phyloP scores from a whole-genome alignment of 2,888 invertebrate genomes.

The Trichogramma evanescens region DNA sequence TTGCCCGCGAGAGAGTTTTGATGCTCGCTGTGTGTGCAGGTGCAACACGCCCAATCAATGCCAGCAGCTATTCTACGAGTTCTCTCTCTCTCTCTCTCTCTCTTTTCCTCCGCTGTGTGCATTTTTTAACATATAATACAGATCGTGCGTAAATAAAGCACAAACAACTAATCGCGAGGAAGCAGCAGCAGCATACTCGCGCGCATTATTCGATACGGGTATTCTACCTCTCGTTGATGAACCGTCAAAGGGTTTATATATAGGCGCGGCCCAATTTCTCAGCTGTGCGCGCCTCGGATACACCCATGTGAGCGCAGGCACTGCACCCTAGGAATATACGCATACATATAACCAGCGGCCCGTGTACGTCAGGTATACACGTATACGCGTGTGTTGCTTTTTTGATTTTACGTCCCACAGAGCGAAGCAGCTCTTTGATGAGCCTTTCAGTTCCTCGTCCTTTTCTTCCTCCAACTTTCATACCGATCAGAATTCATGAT shows the following conservation, averaged over 20 bases:
- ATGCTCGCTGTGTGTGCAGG: constrained; percentile 27
- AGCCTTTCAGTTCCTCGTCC: constrained; percentile 4
- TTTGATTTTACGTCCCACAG: constrained; percentile 16
- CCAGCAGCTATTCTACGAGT: neutral
- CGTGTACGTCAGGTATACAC: neutral
- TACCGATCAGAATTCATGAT: neutral
- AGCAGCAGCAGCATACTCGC: neutral
- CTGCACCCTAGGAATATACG: neutral
- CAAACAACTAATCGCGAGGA: constrained; percentile 28
- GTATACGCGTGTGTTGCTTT: neutral
- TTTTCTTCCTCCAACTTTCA: constrained; percentile 9
- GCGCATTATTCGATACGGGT: neutral
- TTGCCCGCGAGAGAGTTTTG: neutral
- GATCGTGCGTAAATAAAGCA: constrained; percentile 9
- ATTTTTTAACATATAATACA: no score
- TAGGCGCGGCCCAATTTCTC: constrained; percentile 10
- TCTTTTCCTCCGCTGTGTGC: no score
- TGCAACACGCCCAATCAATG: constrained; percentile 21
- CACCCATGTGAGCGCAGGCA: neutral
- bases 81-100: no score
- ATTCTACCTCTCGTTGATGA: no score
- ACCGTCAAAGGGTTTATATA: constrained; percentile 26
- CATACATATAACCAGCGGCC: neutral
- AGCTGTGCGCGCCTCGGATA: constrained; percentile 18
- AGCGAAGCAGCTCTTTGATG: constrained; percentile 7